Base-by-base conservation (phyloP, 2,888 invertebrate genomes). In the Xestia rhomboidea region DNA sequence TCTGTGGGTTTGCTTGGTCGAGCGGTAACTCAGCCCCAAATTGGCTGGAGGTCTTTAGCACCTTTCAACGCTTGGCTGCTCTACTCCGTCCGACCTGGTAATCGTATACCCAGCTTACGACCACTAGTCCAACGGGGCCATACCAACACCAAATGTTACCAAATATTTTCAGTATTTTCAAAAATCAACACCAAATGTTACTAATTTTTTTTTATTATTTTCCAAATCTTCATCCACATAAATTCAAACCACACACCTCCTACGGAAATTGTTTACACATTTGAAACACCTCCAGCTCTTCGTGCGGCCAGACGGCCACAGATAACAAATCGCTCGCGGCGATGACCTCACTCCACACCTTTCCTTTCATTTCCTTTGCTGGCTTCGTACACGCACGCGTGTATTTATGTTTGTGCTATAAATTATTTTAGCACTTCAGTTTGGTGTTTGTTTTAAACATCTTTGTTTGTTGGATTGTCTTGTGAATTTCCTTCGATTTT, bases 331-430 rank as follows among this genome's bases (percentile, higher is more conserved):
- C 80, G 78, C 87, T 38, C 66, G 69, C 73, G 68, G 76, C 69
- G 69, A 77, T 70, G 77, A 82, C 75, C 83, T 75, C 87, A 78
- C 83, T 85, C 79, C 79, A 76, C 78, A 81, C 86, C 81, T 79
- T 72, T 57, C 73, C 72, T 73, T 86, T 76, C 74, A 86, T 86
- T 86, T 88, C 87, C 88, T 86, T 81, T 70, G 77, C 86, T 79
- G 13, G 66, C 62, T 81, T 69, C 64, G 67, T 64, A 78, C 88
- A 87, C 86, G 88, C 86, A 88, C 75, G 76, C 57, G 66, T 41
- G 21, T 73, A 73, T 87, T 87, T 87, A 85, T 87, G 72, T 73
- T 30, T 77, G 68, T 21, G 21, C 76, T 76, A 73, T 85, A 80
- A 87, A 83, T 88, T 84, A 88, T 84, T 86, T 81, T 66, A 81